Evolutionary conservation across 1,140 invertebrate species (phyloP), one percentile per base, ranked within the genome.

Genomic region (Centruroides vittatus): DNA sequence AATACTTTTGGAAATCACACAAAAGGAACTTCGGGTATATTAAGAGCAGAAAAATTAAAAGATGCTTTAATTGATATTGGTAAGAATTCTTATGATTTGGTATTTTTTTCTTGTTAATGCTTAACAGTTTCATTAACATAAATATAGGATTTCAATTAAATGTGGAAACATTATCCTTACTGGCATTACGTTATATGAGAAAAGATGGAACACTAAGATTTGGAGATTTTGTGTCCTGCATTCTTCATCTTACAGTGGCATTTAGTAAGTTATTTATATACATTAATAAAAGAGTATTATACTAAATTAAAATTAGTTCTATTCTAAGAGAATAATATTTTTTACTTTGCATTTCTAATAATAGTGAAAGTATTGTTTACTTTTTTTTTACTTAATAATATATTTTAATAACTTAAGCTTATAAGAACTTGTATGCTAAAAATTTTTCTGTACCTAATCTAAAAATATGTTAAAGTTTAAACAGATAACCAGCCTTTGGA

Each of bases 191-290:
- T 62, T 93, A 92, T 68, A 93, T 93, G 86, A 81, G 89, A 61
- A 93, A 93, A 74, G 90, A 95, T 73, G 89, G 90, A 53, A 93
- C 89, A 49, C 76, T 94, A n/a, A 76, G 90, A 67, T 91, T 94
- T 70, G 90, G 90, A 13, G 90, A 95, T 73, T 94, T 92, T 71
- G 89, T 93, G 1, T 88, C 86, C 5, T 86, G 88, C 47, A 86
- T 94, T 70, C 78, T 94, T 63, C 89, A 92, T 70, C 76, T 95
- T 46, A 89, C 86, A 61, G 82, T 89, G 60, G 86, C 89, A 46
- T 93, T 93, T 72, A 84, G 89, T 89, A 80, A 84, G 79, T 73
- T 47, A 6, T 23, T 59, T 59, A n/a, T 54, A 23, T 23, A 23
- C 23, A 23, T 23, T 23, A 23, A 23, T 23, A 23, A 23, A 23